These are phyloP conservation scores for Cuniculus paca DNA, from an alignment of 2,797 vertebrate species.

Conservation along the genomic window DNA sequence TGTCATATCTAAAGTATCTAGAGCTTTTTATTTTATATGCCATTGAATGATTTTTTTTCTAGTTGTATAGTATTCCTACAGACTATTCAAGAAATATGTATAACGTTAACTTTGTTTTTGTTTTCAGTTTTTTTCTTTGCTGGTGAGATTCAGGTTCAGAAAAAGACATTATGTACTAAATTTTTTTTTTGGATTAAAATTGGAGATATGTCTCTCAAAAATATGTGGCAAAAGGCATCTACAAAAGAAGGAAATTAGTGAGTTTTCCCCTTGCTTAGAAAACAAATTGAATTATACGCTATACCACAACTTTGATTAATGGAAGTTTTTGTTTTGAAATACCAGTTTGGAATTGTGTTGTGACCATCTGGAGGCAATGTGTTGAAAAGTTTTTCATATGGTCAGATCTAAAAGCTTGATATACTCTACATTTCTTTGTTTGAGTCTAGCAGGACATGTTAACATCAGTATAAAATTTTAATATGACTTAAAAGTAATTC, in stretches of 20 bases:
- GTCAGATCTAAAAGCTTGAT: conserved; percentile 50
- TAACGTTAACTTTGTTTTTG: conserved; percentile 23
- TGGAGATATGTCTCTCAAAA: conserved; percentile 17
- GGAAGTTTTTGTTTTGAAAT: conserved; percentile 58
- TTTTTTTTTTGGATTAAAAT: not conserved
- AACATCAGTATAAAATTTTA: conserved; percentile 56
- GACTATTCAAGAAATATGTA: not conserved
- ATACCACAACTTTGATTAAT: not conserved
- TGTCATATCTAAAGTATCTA: not conserved
- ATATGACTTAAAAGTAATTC: conserved; percentile 5
- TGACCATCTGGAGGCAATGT: conserved; percentile 34
- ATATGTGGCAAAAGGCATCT: conserved; percentile 12
- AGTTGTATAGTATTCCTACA: not conserved
- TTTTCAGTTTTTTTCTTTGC: conserved; percentile 27
- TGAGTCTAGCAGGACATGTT: not conserved
- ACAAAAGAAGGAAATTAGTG: conserved; percentile 18
- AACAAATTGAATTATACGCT: not conserved
- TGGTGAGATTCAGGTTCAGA: conserved; percentile 53
- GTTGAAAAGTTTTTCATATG: not conserved
- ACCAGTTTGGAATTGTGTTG: conserved; percentile 58
- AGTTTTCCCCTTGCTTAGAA: conserved; percentile 26
- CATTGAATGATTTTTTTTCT: not conserved
- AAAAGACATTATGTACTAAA: not conserved
- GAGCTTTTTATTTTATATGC: not conserved
- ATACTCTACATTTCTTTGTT: not conserved